Percentiles rank a stretch among this genome's conserved stretches.
Conservation (phyloP, 2,797 vertebrate species). For the Halcyon smyrnensis region DNA sequence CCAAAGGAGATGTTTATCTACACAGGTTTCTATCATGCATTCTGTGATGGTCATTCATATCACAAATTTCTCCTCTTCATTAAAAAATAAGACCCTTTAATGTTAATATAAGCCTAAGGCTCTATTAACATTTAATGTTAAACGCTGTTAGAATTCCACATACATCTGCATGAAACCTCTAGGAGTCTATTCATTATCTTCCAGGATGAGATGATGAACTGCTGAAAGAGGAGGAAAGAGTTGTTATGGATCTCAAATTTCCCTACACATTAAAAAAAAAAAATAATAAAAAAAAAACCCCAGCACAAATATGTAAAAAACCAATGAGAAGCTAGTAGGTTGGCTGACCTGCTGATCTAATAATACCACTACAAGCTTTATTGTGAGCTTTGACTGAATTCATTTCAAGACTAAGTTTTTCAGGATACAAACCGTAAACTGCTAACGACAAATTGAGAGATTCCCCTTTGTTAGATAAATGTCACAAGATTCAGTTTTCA, state of each 20-base stretch:
- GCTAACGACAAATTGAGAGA: constrained; percentile 58
- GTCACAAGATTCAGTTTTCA: constrained; percentile 57
- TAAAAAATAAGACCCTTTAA: not conserved
- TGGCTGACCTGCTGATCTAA: not conserved
- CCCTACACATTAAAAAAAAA: not conserved
- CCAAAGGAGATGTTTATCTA: not conserved
- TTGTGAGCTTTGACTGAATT: not conserved
- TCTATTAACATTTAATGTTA: not conserved
- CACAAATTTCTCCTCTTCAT: not conserved
- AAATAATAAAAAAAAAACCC: not conserved
- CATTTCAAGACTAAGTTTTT: not conserved
- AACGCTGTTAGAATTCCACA: not conserved
- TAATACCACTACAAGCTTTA: not conserved
- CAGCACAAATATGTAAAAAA: not conserved
- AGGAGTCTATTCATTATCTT: constrained; percentile 39
- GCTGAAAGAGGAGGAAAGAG: constrained; percentile 43
- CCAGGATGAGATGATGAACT: constrained; percentile 12
- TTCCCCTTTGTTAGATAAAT: constrained; percentile 61
- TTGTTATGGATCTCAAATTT: constrained; percentile 28
- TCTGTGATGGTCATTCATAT: not conserved
- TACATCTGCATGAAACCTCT: not conserved
- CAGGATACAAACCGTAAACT: not conserved
- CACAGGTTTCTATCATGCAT: not conserved
- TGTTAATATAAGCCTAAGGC: not conserved
- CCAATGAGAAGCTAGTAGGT: not conserved